phyloP scores from a whole-genome alignment of 1,140 invertebrate species.

The Calephelis virginiensis region DNA sequence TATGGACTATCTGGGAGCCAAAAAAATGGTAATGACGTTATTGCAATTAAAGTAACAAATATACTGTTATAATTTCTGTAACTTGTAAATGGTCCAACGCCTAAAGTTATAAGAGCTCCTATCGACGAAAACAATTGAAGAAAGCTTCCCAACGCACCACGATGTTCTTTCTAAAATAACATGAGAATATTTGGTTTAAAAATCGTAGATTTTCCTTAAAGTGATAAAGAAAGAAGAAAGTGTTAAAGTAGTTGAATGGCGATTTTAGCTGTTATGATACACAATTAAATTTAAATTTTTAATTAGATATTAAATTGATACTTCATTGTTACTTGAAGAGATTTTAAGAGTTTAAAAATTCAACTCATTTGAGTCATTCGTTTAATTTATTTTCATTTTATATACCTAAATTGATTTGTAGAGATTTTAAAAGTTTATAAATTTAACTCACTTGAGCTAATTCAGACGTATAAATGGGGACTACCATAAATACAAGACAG shows the following conservation, averaged over 20 bases:
- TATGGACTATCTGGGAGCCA: conserved; percentile 27
- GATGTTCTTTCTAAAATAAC: conserved; percentile 27
- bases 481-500: conserved; percentile 25
- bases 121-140: conserved; percentile 28
- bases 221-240: too few relatives aligned
- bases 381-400: too few relatives aligned
- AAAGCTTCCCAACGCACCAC: conserved; percentile 31
- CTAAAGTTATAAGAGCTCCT: conserved; percentile 24
- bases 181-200: too few relatives aligned
- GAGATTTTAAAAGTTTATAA: background rate
- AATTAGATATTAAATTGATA: too few relatives aligned
- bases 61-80: conserved; percentile 24
- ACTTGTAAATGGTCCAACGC: conserved; percentile 24
- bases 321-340: too few relatives aligned
- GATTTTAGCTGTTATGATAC: too few relatives aligned
- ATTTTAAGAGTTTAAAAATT: too few relatives aligned
- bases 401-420: too few relatives aligned
- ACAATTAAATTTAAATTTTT: too few relatives aligned
- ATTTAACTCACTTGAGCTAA: conserved; percentile 43
- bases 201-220: too few relatives aligned
- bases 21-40: conserved; percentile 14
- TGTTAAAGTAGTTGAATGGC: too few relatives aligned
- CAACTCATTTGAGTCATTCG: too few relatives aligned
- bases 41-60: conserved; percentile 9
- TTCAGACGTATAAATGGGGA: conserved; percentile 46